Evolutionary conservation across 2,113 vertebrate species (phyloP).

Genomic region (Leucoraja erinaceus): DNA sequence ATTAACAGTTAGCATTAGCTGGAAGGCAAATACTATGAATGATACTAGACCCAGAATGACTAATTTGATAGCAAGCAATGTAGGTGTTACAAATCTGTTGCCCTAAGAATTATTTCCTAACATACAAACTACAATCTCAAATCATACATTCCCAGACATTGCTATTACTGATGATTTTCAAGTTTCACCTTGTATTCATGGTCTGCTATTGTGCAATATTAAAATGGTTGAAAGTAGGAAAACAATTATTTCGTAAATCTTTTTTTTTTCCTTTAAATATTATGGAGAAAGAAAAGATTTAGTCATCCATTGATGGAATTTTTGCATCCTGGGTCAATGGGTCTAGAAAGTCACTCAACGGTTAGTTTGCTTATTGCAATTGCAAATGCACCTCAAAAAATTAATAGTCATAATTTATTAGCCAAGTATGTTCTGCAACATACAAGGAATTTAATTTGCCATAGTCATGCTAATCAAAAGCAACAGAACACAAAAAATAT

Average conservation of each 20-base stretch:
- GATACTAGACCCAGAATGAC: background rate
- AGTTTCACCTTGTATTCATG: background rate
- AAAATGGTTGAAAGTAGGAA: background rate
- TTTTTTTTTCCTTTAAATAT: background rate
- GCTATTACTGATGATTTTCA: background rate
- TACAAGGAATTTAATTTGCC: too few relatives aligned
- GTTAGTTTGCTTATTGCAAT: background rate
- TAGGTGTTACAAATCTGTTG: background rate
- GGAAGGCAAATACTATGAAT: background rate
- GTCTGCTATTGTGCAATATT: background rate
- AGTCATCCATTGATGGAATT: background rate
- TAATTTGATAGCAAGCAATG: background rate
- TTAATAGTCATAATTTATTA: too few relatives aligned
- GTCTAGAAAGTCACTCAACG: too few relatives aligned
- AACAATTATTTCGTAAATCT: background rate
- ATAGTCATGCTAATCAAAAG: too few relatives aligned
- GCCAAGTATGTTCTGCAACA: too few relatives aligned
- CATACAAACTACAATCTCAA: background rate
- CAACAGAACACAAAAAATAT: too few relatives aligned
- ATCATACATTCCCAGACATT: conserved; percentile 16
- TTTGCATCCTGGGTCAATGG: too few relatives aligned
- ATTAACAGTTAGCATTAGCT: background rate
- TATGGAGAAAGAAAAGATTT: too few relatives aligned
- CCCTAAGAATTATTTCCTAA: background rate
- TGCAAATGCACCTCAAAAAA: too few relatives aligned